Base-by-base conservation (phyloP, 2,888 invertebrate species). In the Chironomus tentans region DNA sequence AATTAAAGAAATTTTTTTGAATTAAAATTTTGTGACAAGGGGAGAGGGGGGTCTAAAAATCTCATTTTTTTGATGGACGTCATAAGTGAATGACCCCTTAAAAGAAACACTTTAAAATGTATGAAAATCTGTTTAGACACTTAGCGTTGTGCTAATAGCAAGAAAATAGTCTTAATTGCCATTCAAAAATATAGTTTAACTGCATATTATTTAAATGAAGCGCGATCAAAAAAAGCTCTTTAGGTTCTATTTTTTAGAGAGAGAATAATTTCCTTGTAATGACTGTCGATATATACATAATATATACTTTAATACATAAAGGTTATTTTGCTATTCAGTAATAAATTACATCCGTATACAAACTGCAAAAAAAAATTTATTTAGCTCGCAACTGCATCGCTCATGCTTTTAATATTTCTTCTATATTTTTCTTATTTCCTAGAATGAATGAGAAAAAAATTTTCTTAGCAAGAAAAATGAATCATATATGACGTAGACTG, bases 161-260 rank as follows among this genome's bases (percentile, higher is more conserved):
- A n/a, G 56, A n/a, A 56, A 21, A 65, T 68, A 68, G 21, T 68
- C 68, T 68, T 68, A 68, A 68, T 68, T 68, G 68, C 68, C 68
- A 68, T 68, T 68, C 68, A 68, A 46, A 15, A 15, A 50, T n/a
- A n/a, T n/a, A 56, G n/a, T 18, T 56, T 56, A 56, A 10, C 65
- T 65, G 24, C 56, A 56, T 56, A 56, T 56, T 56, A 56, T 56
- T 56, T 56, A 56, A 56, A 56, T 56, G 56, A 56, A 56, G 56
- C 56, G 56, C 56, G 18, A 56, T 18, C 56, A 56, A 15, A 56
- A 50, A 56, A 18, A 56, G 56, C 56, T 56, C 56, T 56, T 56
- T 56, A 56, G n/a, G 56, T 56, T 56, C 15, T 56, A 10, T 56
- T n/a, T 56, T 56, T 15, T 56, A 50, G 3, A 50, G 15, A 50